Evolutionary conservation across 2,888 invertebrate species (phyloP).

Genomic region (Tridacna crocea): DNA sequence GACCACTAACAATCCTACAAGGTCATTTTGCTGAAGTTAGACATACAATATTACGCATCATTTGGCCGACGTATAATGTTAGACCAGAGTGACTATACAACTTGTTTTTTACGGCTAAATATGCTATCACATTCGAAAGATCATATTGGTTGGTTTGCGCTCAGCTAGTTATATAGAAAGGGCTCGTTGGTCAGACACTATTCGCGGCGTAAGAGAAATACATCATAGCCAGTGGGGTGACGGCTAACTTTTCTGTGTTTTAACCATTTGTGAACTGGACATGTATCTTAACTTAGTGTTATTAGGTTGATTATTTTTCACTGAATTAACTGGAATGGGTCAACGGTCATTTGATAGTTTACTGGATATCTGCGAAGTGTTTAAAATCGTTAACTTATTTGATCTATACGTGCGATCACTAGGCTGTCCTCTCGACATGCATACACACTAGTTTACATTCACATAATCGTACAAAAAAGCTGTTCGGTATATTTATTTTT

Average conservation of each 20-base stretch:
- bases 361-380: slow-evolving; percentile 49
- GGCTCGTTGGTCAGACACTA: slow-evolving; percentile 61
- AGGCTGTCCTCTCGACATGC: slow-evolving; percentile 15
- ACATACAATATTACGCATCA: slow-evolving; percentile 50
- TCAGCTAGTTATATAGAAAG: slow-evolving; percentile 59
- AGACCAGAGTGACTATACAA: slow-evolving; percentile 62
- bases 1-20: slow-evolving; percentile 33
- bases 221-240: slow-evolving; percentile 59
- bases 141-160: slow-evolving; percentile 65
- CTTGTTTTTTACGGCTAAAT: slow-evolving; percentile 64
- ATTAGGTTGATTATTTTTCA: slow-evolving; percentile 17
- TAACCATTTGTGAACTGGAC: slow-evolving; percentile 12
- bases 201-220: slow-evolving; percentile 62
- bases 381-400: slow-evolving; percentile 31
- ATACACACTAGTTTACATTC: slow-evolving; percentile 14
- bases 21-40: slow-evolving; percentile 54
- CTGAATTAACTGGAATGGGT: slow-evolving; percentile 50
- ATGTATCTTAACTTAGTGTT: neutral
- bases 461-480: no score
- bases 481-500: no score
- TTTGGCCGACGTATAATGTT: slow-evolving; percentile 62
- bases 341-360: slow-evolving; percentile 47
- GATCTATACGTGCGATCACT: slow-evolving; percentile 21
- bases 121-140: slow-evolving; percentile 63
- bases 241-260: slow-evolving; percentile 41